These are phyloP conservation scores for Macroteleia sp. DNA, from an alignment of 2,888 invertebrate genomes.

Conservation along the genomic window DNA sequence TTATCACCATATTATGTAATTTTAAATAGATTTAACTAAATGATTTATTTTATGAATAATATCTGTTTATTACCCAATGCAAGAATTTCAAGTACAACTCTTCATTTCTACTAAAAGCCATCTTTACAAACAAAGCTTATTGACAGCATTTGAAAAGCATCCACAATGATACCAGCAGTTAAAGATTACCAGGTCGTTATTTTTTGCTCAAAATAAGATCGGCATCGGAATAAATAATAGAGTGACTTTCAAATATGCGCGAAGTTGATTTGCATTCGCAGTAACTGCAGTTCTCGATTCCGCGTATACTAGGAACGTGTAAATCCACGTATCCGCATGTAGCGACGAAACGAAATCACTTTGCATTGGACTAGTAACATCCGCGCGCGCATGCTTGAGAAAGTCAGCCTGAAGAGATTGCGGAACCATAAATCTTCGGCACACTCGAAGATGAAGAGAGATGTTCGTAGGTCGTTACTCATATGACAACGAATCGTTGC, in stretches of 20 bases:
- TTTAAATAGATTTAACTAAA: no score
- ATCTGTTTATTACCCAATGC: no score
- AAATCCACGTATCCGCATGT: slow-evolving; percentile 54
- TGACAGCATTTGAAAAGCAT: slow-evolving; percentile 2
- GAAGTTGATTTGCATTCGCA: slow-evolving; percentile 57
- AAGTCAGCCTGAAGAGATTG: slow-evolving; percentile 70
- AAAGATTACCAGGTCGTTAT: slow-evolving; percentile 52
- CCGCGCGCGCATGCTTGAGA: slow-evolving; percentile 72
- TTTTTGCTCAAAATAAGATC: slow-evolving; percentile 53
- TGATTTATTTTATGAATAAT: no score
- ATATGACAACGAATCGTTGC: slow-evolving; percentile 65
- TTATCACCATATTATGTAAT: no score
- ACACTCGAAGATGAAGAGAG: slow-evolving; percentile 77
- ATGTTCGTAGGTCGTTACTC: slow-evolving; percentile 68
- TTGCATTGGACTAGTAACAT: slow-evolving; percentile 69
- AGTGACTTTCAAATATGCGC: slow-evolving; percentile 62
- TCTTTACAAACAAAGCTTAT: neutral
- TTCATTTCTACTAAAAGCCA: no score
- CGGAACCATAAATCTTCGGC: slow-evolving; percentile 79
- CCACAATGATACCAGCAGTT: slow-evolving; percentile 28
- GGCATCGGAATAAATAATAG: slow-evolving; percentile 59
- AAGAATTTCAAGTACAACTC: no score
- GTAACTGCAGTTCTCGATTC: slow-evolving; percentile 47
- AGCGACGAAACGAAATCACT: slow-evolving; percentile 60
- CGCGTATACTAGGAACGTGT: slow-evolving; percentile 42